These are phyloP conservation scores for Podilymbus podiceps DNA, from an alignment of 2,113 vertebrate genomes.

Conservation along the genomic window DNA sequence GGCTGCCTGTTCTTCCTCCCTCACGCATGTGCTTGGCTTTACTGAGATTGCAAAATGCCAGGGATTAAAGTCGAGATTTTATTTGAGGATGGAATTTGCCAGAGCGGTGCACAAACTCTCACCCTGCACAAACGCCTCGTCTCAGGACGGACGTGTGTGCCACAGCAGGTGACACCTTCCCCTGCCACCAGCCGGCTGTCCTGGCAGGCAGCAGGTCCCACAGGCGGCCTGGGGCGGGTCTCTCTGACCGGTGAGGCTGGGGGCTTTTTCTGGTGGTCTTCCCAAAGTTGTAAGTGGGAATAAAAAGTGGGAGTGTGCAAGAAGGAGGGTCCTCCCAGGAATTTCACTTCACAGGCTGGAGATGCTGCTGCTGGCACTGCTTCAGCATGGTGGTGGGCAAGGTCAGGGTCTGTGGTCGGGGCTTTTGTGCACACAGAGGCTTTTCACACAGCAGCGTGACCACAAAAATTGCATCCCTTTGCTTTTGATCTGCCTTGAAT, in stretches of 20 bases:
- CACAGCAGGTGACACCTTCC: background rate
- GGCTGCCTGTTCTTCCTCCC: background rate
- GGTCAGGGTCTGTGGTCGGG: accelerated
- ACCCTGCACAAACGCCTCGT: background rate
- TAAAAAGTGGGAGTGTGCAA: background rate
- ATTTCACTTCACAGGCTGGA: background rate
- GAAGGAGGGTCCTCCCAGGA: background rate
- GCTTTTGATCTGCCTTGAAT: background rate
- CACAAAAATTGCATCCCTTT: background rate
- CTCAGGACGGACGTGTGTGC: background rate
- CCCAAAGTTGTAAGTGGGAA: background rate
- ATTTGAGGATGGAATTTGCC: background rate
- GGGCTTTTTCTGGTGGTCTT: background rate
- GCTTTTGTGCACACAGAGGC: accelerated
- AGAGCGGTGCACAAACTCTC: background rate
- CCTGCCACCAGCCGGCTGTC: background rate
- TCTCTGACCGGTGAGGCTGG: background rate
- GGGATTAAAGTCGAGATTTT: background rate
- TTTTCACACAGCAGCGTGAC: background rate
- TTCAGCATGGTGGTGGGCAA: accelerated
- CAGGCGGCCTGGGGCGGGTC: background rate
- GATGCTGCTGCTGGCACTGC: background rate
- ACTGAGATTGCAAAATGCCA: background rate
- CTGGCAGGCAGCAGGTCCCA: background rate
- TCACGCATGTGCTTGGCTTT: background rate